Evolutionary conservation across 2,888 invertebrate genomes (phyloP).

Genomic region (Polydrusus cervinus): DNA sequence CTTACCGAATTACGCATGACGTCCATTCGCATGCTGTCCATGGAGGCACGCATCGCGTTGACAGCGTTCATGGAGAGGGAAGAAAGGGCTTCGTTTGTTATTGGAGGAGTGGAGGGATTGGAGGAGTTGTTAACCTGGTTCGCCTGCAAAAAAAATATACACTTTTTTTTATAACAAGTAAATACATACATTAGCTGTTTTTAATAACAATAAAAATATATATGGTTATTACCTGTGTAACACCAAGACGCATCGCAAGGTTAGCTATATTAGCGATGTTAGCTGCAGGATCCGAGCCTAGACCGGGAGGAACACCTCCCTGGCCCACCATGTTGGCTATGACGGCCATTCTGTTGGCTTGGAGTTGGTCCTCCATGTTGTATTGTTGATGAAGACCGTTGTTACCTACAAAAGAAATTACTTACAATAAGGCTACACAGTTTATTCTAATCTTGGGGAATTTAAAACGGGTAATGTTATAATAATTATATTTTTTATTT

Average conservation of each 20-base stretch:
- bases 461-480: neutral
- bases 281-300: conserved; percentile 75
- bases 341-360: conserved; percentile 79
- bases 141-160: conserved; percentile 62
- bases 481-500: too few relatives aligned
- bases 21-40: conserved; percentile 74
- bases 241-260: conserved; percentile 80
- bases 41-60: conserved; percentile 77
- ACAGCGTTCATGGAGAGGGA: conserved; percentile 74
- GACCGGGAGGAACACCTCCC: conserved; percentile 75
- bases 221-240: conserved; percentile 66
- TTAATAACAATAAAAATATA: neutral
- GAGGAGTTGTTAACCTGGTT: conserved; percentile 71
- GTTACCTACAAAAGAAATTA: conserved; percentile 68
- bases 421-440: too few relatives aligned
- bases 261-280: conserved; percentile 85
- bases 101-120: conserved; percentile 72
- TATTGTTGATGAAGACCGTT: conserved; percentile 79
- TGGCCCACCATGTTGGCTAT: conserved; percentile 81
- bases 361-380: conserved; percentile 75
- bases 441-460: too few relatives aligned
- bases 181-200: too few relatives aligned
- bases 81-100: conserved; percentile 70
- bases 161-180: neutral
- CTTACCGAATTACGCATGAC: conserved; percentile 68